A percentile compares a stretch with the other conserved stretches of the same genome.
phyloP scores from a whole-genome alignment of 2,888 invertebrate genomes.

The Antheraea yamamai region DNA sequence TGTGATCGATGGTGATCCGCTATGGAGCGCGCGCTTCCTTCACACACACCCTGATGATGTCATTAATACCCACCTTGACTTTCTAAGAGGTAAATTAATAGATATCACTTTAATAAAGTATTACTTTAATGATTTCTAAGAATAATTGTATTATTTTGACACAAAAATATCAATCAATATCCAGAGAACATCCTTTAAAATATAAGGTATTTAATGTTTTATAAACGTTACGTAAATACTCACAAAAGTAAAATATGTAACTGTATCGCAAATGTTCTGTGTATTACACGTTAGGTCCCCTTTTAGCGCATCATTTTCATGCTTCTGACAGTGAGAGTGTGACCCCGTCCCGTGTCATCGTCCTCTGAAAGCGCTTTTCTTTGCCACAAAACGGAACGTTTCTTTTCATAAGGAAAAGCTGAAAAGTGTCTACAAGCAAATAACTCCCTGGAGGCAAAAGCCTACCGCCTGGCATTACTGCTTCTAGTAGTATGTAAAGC shows the following conservation, averaged over 20 bases:
- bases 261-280: conserved; percentile 40
- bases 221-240: background rate
- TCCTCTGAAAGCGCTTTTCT: conserved; percentile 82
- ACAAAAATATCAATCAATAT: background rate
- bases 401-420: conserved; percentile 82
- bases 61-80: conserved; percentile 90
- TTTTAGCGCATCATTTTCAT: conserved; percentile 73
- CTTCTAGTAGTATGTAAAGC: conserved; percentile 59
- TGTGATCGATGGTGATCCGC: conserved; percentile 91
- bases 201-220: background rate
- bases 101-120: background rate
- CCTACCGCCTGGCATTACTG: conserved; percentile 79
- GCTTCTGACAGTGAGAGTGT: conserved; percentile 74
- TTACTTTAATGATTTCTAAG: too few relatives aligned
- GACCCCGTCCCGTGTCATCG: conserved; percentile 82
- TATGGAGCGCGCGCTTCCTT: conserved; percentile 94
- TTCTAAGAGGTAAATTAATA: conserved; percentile 84
- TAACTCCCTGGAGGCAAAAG: conserved; percentile 79
- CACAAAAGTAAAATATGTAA: background rate
- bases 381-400: conserved; percentile 80
- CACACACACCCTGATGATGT: conserved; percentile 90
- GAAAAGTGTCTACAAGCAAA: conserved; percentile 82
- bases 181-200: background rate
- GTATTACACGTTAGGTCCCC: conserved; percentile 74
- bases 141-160: too few relatives aligned